Conservation (phyloP, 2,797 vertebrate species). For the Thamnophis elegans region DNA sequence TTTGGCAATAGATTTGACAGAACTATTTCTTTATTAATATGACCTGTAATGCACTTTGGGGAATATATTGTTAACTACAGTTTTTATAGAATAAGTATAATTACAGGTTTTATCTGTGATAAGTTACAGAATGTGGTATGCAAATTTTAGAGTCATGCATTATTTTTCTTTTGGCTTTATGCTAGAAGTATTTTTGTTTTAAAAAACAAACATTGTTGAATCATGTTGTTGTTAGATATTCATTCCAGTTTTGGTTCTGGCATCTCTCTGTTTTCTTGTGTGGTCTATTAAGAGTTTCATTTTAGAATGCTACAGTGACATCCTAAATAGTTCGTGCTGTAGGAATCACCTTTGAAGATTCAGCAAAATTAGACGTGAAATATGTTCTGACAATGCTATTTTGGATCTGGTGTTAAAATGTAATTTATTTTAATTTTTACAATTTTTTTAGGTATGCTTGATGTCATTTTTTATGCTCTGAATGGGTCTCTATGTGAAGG, state of each 20-base stretch:
- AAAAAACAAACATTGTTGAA: background rate
- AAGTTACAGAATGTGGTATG: background rate
- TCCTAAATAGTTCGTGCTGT: background rate
- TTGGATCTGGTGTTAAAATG: background rate
- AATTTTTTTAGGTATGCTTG: background rate
- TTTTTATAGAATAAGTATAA: background rate
- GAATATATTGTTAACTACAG: background rate
- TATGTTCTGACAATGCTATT: background rate
- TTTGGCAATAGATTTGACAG: background rate
- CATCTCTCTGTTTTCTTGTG: background rate
- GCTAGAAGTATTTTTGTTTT: background rate
- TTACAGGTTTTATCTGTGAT: background rate
- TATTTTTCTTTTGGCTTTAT: background rate
- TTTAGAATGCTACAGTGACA: background rate
- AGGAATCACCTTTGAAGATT: background rate
- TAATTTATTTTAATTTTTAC: background rate
- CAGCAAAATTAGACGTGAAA: background rate
- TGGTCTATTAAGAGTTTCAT: background rate
- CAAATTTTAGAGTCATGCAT: background rate
- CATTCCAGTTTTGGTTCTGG: background rate
- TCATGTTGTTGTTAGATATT: background rate
- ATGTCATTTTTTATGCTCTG: background rate
- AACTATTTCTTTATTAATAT: background rate
- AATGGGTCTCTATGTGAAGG: background rate
- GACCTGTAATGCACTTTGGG: background rate